A percentile compares a stretch with the other conserved stretches of the same genome.
phyloP scores from a whole-genome alignment of 2,113 vertebrate genomes.

The Pardalotus punctatus region DNA sequence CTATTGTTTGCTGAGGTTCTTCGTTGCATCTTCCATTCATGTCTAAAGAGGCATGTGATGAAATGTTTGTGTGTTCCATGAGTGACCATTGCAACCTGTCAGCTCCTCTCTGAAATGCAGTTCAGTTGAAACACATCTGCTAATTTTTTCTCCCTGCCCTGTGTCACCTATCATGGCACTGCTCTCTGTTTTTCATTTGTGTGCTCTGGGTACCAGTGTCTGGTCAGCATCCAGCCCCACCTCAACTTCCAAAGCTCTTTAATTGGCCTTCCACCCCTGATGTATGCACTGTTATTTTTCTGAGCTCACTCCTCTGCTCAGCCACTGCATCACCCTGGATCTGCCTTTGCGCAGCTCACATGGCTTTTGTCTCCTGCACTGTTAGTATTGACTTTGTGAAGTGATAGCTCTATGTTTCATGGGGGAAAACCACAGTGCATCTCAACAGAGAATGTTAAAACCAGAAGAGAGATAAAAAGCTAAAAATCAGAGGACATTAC shows the following conservation, averaged over 20 bases:
- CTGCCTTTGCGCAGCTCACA: rapidly evolving
- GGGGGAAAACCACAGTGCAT: neutral
- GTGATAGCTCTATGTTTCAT: neutral
- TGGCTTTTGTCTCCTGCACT: neutral
- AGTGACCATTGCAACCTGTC: neutral
- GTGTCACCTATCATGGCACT: neutral
- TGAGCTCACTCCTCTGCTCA: neutral
- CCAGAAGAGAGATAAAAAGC: neutral
- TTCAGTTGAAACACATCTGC: neutral
- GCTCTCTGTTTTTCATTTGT: neutral
- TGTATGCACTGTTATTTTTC: neutral
- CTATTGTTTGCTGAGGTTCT: neutral
- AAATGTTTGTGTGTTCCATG: neutral
- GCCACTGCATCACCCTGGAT: neutral
- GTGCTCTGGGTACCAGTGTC: neutral
- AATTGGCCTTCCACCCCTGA: neutral
- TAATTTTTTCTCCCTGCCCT: neutral
- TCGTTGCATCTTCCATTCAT: neutral
- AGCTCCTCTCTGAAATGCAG: neutral
- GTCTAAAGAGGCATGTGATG: neutral
- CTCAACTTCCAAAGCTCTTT: neutral
- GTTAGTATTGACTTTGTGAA: neutral
- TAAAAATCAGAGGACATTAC: neutral
- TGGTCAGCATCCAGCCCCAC: neutral
- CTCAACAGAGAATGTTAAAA: neutral